These are phyloP conservation scores for Platanista minor DNA, from an alignment of 2,113 vertebrate genomes.

Conservation along the genomic window DNA sequence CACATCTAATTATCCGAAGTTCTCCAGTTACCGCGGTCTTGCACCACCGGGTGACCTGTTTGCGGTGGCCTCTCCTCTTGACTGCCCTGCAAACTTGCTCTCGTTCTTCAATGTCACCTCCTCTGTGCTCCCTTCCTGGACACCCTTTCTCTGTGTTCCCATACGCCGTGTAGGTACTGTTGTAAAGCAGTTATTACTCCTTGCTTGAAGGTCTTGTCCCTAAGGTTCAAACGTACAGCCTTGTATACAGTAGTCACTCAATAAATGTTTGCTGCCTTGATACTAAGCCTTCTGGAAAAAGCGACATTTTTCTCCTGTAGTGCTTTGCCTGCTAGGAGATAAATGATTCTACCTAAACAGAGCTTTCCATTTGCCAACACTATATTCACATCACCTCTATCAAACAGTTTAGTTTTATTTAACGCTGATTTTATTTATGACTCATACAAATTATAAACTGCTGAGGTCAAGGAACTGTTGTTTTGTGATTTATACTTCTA, in stretches of 20 bases:
- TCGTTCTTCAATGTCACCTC: background rate
- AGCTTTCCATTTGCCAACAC: background rate
- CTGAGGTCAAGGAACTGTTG: conserved; percentile 58
- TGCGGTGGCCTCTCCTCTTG: background rate
- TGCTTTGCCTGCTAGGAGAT: background rate
- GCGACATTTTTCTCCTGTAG: background rate
- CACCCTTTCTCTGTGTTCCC: background rate
- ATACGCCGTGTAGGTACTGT: accelerated
- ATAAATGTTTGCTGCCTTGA: background rate
- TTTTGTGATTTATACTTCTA: conserved; percentile 52
- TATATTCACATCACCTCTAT: background rate
- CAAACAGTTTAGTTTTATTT: conserved; percentile 13
- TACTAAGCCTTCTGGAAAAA: background rate
- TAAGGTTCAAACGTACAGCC: background rate
- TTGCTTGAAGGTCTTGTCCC: background rate
- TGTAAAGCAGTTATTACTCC: background rate
- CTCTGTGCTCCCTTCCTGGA: background rate
- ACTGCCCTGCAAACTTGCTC: no score
- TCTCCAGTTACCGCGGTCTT: background rate
- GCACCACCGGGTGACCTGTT: background rate
- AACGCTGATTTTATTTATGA: conserved; percentile 52
- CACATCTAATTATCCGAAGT: background rate
- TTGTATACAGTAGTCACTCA: background rate
- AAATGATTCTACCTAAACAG: background rate
- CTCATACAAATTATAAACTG: conserved; percentile 63